phyloP scores from a whole-genome alignment of 2,888 invertebrate species.

The Abrostola tripartita region DNA sequence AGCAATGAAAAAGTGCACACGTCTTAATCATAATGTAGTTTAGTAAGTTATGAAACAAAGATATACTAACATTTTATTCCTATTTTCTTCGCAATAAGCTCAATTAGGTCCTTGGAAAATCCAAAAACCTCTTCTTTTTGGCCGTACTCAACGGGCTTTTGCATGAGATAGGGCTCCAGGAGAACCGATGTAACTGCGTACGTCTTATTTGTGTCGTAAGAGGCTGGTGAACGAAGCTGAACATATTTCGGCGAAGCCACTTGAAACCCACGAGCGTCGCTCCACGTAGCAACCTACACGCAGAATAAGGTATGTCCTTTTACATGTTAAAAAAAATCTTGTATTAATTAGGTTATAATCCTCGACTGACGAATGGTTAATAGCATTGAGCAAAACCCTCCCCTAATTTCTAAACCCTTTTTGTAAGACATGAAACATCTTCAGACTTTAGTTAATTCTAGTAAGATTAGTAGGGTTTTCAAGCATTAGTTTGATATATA shows the following conservation, averaged over 20 bases:
- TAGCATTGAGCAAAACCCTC: too few relatives aligned
- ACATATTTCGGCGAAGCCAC: constrained; percentile 93
- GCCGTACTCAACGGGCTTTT: constrained; percentile 89
- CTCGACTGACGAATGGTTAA: too few relatives aligned
- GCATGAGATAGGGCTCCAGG: constrained; percentile 96
- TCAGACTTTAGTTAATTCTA: too few relatives aligned
- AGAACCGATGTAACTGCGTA: constrained; percentile 95
- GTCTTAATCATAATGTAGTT: neutral
- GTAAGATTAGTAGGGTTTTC: neutral
- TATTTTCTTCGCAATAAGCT: constrained; percentile 93
- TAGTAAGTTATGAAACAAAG: neutral
- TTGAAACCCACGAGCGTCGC: constrained; percentile 92
- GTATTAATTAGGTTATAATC: too few relatives aligned
- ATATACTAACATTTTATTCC: constrained; percentile 94
- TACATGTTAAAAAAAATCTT: too few relatives aligned
- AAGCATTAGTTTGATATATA: neutral
- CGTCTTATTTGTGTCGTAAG: constrained; percentile 94
- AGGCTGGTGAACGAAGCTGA: constrained; percentile 90
- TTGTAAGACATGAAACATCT: too few relatives aligned
- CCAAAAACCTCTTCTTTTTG: constrained; percentile 95
- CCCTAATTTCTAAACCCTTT: too few relatives aligned
- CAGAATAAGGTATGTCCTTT: neutral
- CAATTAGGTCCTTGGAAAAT: constrained; percentile 97
- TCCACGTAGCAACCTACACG: constrained; percentile 95
- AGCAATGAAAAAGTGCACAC: too few relatives aligned